Conservation (phyloP, 2,888 invertebrate species). For the Meliscaeva auricollis region DNA sequence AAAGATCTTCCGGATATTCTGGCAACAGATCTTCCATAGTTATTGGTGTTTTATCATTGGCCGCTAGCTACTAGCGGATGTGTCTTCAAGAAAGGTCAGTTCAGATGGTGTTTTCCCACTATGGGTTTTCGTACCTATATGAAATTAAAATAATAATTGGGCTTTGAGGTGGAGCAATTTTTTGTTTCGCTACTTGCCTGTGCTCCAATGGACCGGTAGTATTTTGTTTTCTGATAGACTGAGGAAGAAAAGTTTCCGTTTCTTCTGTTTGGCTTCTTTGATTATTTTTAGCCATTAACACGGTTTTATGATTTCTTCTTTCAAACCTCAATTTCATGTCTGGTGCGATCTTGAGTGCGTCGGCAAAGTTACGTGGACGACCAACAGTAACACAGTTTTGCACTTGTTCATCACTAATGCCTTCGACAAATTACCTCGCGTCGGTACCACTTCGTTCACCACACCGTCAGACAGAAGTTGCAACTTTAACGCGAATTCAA, state of each 20-base stretch:
- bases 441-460: too few species aligned
- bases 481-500: too few species aligned
- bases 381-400: slow-evolving; percentile 1
- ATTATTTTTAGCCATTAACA: too few species aligned
- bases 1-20: neutral
- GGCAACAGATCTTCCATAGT: neutral
- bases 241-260: too few species aligned
- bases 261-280: too few species aligned
- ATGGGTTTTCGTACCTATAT: neutral
- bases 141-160: neutral
- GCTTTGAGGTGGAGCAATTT: neutral
- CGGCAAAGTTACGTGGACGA: neutral
- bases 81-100: too few species aligned
- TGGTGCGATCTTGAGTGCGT: neutral
- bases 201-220: neutral
- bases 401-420: too few species aligned
- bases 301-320: neutral
- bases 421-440: too few species aligned
- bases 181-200: neutral
- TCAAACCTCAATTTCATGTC: neutral
- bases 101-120: neutral
- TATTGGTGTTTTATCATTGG: too few species aligned
- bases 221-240: too few species aligned
- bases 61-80: too few species aligned
- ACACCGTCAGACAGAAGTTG: too few species aligned